Evolutionary conservation across 2,888 invertebrate species (phyloP).

Genomic region (Pterostichus madidus): DNA sequence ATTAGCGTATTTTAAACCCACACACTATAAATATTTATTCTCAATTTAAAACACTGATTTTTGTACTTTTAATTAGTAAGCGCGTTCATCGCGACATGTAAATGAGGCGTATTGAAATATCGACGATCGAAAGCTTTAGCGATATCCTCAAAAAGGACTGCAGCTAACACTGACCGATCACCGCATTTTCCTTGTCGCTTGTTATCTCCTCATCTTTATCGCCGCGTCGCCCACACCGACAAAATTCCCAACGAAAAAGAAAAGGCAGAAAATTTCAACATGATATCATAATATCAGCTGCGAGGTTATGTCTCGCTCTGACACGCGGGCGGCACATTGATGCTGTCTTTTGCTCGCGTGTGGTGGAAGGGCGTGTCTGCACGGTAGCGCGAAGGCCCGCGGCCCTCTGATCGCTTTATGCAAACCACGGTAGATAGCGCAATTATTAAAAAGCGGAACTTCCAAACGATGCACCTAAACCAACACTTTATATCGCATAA

Average conservation of each 20-base stretch:
- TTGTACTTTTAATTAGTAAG: slow-evolving; percentile 63
- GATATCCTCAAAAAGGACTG: slow-evolving; percentile 30
- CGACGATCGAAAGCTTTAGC: slow-evolving; percentile 3
- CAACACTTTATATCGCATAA: slow-evolving; percentile 66
- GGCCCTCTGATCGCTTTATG: slow-evolving; percentile 73
- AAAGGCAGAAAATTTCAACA: slow-evolving; percentile 49
- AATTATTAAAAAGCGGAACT: slow-evolving; percentile 66
- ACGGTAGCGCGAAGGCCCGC: slow-evolving; percentile 73
- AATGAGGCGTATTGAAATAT: slow-evolving; percentile 30
- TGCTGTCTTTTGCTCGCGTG: neutral
- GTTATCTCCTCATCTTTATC: slow-evolving; percentile 28
- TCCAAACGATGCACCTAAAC: slow-evolving; percentile 63
- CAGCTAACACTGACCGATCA: slow-evolving; percentile 43
- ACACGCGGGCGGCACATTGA: neutral
- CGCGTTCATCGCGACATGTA: slow-evolving; percentile 20
- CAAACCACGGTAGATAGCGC: slow-evolving; percentile 70
- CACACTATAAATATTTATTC: slow-evolving; percentile 58
- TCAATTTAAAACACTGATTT: slow-evolving; percentile 53
- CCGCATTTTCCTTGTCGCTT: slow-evolving; percentile 36
- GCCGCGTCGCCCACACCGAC: slow-evolving; percentile 34
- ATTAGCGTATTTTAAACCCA: slow-evolving; percentile 59
- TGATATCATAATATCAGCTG: slow-evolving; percentile 46
- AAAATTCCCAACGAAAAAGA: slow-evolving; percentile 35
- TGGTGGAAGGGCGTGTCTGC: slow-evolving; percentile 72
- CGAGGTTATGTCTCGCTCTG: slow-evolving; percentile 1